Evolutionary conservation across 2,113 vertebrate species (phyloP).

Genomic region (Apeltes quadracus): DNA sequence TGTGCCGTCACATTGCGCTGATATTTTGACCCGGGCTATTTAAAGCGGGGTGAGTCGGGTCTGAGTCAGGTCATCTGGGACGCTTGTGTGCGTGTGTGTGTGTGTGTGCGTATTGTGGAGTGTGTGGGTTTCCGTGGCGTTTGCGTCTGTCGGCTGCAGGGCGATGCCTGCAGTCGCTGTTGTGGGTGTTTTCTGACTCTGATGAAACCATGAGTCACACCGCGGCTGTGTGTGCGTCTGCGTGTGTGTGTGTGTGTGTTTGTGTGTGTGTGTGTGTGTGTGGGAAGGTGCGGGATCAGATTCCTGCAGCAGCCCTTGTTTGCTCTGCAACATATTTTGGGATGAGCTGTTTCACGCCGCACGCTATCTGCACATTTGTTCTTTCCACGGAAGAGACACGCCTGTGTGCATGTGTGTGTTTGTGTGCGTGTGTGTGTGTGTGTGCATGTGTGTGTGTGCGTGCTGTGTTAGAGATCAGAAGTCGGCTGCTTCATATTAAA

Average conservation of each 20-base stretch:
- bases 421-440: not conserved
- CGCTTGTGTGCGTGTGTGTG: not conserved
- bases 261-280: conserved; percentile 19
- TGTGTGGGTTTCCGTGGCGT: conserved; percentile 18
- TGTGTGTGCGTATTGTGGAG: conserved; percentile 1
- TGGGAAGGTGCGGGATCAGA: conserved; percentile 38
- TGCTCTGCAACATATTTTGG: conserved; percentile 42
- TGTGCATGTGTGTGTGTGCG: not conserved
- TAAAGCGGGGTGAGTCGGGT: conserved; percentile 18
- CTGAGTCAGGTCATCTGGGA: conserved; percentile 47
- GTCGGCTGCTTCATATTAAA: too few relatives aligned
- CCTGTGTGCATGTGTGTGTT: not conserved
- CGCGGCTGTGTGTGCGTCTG: not conserved
- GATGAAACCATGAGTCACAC: conserved; percentile 52
- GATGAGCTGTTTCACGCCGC: conserved; percentile 25
- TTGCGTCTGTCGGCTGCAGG: conserved; percentile 56
- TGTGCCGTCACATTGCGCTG: conserved; percentile 50
- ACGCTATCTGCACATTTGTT: conserved; percentile 37
- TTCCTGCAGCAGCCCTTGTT: conserved; percentile 41
- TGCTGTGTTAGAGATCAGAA: not conserved
- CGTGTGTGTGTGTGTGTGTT: conserved; percentile 11
- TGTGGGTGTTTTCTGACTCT: conserved; percentile 51
- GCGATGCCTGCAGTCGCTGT: conserved; percentile 30
- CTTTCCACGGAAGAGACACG: conserved; percentile 23
- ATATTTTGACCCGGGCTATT: conserved; percentile 54